Percentiles rank a stretch among this genome's conserved stretches.
Conservation (phyloP, 2,888 invertebrate species). For the Thereva nobilitata region DNA sequence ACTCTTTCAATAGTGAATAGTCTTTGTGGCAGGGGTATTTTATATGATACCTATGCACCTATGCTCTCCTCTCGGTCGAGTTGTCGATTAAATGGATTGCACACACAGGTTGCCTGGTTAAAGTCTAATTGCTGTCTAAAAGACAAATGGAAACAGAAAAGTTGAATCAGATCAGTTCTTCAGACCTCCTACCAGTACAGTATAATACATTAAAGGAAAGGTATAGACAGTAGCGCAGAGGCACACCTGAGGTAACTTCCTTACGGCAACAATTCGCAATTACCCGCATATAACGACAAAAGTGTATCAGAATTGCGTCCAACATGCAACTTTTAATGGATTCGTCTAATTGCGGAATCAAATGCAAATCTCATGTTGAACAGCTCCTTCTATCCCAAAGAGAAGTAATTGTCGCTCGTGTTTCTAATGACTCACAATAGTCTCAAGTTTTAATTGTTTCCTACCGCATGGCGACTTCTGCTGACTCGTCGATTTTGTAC, state of each 20-base stretch:
- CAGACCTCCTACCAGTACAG: no score
- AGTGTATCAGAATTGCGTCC: constrained; percentile 40
- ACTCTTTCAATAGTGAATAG: no score
- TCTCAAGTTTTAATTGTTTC: constrained; percentile 18
- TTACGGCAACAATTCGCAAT: constrained; percentile 9
- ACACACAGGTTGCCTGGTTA: constrained; percentile 24
- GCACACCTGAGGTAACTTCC: not conserved
- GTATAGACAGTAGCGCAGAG: no score
- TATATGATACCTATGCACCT: no score
- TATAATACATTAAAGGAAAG: no score
- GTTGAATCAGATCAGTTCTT: constrained; percentile 22
- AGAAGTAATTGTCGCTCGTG: constrained; percentile 22
- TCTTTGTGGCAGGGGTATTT: no score
- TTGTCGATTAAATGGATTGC: constrained; percentile 27
- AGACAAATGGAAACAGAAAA: constrained; percentile 24
- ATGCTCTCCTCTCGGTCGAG: no score
- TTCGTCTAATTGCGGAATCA: constrained; percentile 46
- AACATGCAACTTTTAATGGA: constrained; percentile 46
- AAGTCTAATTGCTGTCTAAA: constrained; percentile 29
- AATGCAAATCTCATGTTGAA: constrained; percentile 46
- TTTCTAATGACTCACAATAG: constrained; percentile 29
- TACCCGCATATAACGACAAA: constrained; percentile 27
- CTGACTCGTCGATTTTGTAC: not conserved
- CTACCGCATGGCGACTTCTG: not conserved
- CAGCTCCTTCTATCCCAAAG: constrained; percentile 39